Percentiles rank a stretch among this genome's conserved stretches.
These are phyloP conservation scores for Stegostoma tigrinum DNA, from an alignment of 2,113 vertebrate genomes.

Conservation along the genomic window DNA sequence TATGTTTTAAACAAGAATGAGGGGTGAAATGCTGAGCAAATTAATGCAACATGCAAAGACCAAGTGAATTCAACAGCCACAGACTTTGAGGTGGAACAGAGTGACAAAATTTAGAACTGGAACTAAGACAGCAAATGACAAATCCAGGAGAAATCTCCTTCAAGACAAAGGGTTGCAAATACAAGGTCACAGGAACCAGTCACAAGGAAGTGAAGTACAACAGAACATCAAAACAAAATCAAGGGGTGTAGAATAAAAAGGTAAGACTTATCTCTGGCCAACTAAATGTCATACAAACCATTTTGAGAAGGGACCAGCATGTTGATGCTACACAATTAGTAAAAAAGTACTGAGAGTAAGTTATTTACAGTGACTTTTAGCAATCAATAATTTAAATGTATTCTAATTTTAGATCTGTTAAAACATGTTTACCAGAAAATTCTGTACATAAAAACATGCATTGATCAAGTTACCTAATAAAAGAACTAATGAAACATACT, in stretches of 20 bases:
- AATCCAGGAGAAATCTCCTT: neutral
- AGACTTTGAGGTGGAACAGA: neutral
- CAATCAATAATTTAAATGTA: neutral
- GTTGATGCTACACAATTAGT: neutral
- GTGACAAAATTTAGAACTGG: neutral
- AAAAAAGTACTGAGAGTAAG: neutral
- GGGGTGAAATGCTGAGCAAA: neutral
- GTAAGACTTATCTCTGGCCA: neutral
- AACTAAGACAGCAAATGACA: neutral
- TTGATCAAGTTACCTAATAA: neutral
- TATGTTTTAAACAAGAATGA: neutral
- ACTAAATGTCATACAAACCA: neutral
- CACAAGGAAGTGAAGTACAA: neutral
- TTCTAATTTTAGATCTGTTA: neutral
- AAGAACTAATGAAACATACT: neutral
- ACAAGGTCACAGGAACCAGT: neutral
- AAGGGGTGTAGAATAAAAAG: neutral
- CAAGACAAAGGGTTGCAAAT: neutral
- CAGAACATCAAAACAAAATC: neutral
- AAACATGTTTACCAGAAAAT: neutral
- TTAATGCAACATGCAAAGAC: neutral
- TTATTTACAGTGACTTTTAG: neutral
- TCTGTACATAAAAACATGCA: neutral
- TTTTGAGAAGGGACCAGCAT: neutral
- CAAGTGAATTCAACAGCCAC: neutral